Evolutionary conservation across 2,888 invertebrate genomes (phyloP), one percentile per base, ranked within the genome.

Genomic region (Noctuana brunneofusca): DNA sequence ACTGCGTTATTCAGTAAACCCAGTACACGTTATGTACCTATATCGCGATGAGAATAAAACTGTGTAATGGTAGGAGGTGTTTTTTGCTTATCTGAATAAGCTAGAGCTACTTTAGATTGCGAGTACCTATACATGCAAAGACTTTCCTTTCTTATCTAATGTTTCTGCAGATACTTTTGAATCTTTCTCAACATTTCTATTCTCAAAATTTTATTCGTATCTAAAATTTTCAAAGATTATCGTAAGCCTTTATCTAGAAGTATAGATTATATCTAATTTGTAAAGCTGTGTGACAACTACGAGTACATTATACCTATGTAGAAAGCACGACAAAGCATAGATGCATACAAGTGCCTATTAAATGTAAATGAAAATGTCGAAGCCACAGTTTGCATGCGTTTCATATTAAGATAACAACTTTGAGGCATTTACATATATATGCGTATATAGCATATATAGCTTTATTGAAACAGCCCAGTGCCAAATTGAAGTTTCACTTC

Each of bases 321-420:
- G 1, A 4, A 4, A 5, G 38, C 1, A 38, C 38, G n/a, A 30
- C 5, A 4, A 14, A 14, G 3, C 4, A 35, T 1, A 43, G 2
- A 18, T 8, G 43, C 18, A 54, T 32, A 54, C 35, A 12, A 18
- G 24, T 41, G 50, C 27, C n/a, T 38, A 16, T 9, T 52, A 30
- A 41, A 52, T 58, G 58, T 58, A 58, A 58, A 58, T 52, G 58
- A 50, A 58, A 27, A 43, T 52, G 58, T 30, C 58, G 58, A 52
- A 58, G 38, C 41, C 57, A 38, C 54, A 58, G 41, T 58, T 52
- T 58, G 58, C 58, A 58, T 58, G 41, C 20, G 52, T 50, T 52
- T 52, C 50, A 35, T 50, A 58, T 58, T 50, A 58, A 49, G 58
- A 50, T 58, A 58, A 50, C 57, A 35, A 49, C 58, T 20, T 24